Percentiles rank a stretch among this genome's conserved stretches.
Evolutionary conservation across 2,797 vertebrate genomes (phyloP).

Genomic region (Anas capensis): DNA sequence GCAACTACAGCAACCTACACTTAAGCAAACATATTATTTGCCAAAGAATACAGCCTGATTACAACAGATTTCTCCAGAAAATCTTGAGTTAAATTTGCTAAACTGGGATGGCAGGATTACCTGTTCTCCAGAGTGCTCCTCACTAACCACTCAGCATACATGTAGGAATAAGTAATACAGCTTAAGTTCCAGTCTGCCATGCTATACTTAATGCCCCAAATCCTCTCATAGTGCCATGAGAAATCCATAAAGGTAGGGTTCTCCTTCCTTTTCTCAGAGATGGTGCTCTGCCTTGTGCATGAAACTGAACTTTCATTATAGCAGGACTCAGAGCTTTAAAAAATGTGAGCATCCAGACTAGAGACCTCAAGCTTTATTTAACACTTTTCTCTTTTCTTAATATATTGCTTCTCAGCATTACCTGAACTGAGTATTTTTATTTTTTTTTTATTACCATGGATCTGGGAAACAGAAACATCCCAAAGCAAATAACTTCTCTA

Average conservation of each 20-base stretch:
- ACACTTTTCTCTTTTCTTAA: background rate
- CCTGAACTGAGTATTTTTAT: background rate
- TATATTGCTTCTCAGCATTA: background rate
- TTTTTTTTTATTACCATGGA: background rate
- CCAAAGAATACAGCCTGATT: background rate
- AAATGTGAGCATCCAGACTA: background rate
- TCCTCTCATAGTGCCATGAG: background rate
- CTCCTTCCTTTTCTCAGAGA: background rate
- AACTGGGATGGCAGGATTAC: rapidly evolving
- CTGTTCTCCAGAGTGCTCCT: background rate
- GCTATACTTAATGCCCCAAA: background rate
- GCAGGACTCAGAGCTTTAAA: rapidly evolving
- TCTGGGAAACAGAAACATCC: background rate
- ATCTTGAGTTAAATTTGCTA: background rate
- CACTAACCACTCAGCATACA: background rate
- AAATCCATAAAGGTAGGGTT: background rate
- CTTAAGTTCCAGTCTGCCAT: background rate
- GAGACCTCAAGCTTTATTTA: background rate
- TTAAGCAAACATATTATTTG: background rate
- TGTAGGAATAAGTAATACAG: background rate
- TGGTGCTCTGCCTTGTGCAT: background rate
- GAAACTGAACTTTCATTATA: background rate
- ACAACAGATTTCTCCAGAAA: background rate
- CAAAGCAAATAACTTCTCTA: background rate
- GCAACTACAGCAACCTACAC: background rate